These are phyloP conservation scores for Drosophila pseudotalamancana DNA, from an alignment of 2,888 invertebrate species.

Conservation along the genomic window DNA sequence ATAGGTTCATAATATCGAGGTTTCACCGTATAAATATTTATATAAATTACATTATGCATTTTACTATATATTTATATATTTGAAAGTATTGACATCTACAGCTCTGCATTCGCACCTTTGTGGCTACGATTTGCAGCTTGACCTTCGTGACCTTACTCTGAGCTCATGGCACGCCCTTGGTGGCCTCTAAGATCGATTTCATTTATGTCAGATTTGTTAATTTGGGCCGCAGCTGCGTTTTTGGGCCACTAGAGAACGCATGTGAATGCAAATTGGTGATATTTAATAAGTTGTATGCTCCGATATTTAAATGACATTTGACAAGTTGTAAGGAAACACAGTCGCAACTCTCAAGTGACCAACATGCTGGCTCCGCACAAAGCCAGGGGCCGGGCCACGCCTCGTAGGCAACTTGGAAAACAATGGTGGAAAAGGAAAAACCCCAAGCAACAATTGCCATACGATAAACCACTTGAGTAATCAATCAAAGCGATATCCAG, in stretches of 20 bases:
- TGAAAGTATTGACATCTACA: no score
- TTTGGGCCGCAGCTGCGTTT: constrained; percentile 42
- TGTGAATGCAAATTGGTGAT: constrained; percentile 57
- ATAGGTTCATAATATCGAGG: no score
- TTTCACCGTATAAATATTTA: no score
- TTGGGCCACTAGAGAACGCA: constrained; percentile 46
- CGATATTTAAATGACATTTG: constrained; percentile 48
- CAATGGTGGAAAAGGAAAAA: constrained; percentile 40
- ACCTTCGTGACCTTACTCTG: constrained; percentile 38
- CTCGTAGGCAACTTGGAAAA: constrained; percentile 37
- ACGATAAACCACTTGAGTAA: constrained; percentile 77
- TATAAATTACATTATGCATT: no score
- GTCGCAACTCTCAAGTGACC: constrained; percentile 76
- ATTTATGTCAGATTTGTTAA: constrained; percentile 50
- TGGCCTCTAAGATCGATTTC: constrained; percentile 70
- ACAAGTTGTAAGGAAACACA: constrained; percentile 60
- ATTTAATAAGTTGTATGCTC: constrained; percentile 40
- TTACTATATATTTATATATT: no score
- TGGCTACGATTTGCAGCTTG: constrained; percentile 1
- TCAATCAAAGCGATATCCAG: constrained; percentile 73
- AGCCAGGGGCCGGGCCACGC: constrained; percentile 22
- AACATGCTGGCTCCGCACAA: constrained; percentile 59
- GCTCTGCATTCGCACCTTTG: not conserved
- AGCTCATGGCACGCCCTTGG: constrained; percentile 62
- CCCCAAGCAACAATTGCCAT: constrained; percentile 60